phyloP scores from a whole-genome alignment of 2,797 vertebrate genomes.

The Bradypodion ventrale region DNA sequence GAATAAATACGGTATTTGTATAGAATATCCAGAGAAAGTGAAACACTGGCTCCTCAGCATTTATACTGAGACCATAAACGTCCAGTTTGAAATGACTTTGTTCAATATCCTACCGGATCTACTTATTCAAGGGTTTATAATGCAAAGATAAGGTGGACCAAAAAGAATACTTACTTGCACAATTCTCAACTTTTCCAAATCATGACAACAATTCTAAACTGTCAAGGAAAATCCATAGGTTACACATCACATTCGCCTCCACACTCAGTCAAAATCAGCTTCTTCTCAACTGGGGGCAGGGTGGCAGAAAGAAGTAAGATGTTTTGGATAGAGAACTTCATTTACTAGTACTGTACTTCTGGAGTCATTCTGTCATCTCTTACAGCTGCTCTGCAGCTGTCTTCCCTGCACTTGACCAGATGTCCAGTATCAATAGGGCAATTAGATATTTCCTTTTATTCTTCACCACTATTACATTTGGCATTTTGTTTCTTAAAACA shows the following conservation, averaged over 20 bases:
- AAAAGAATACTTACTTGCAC: neutral
- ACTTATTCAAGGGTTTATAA: too few relatives aligned
- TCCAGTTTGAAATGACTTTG: neutral
- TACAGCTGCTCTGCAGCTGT: neutral
- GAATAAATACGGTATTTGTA: too few relatives aligned
- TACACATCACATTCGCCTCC: neutral
- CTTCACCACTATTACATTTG: neutral
- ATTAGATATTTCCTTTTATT: constrained; percentile 14
- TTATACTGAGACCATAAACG: neutral
- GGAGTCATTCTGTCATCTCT: neutral
- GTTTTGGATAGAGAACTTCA: neutral
- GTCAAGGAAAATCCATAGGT: neutral
- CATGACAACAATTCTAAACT: neutral
- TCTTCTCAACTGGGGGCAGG: neutral
- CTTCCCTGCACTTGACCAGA: neutral
- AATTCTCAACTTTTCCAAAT: neutral
- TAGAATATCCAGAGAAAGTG: neutral
- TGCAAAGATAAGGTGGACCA: neutral
- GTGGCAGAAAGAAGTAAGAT: too few relatives aligned
- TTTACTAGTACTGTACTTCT: neutral
- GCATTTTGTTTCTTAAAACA: neutral
- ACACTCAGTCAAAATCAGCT: neutral
- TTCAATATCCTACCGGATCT: neutral
- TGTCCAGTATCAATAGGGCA: neutral
- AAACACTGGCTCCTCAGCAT: neutral